These are phyloP conservation scores for Phoenoteleia sp. DNA, from an alignment of 2,888 invertebrate species.

Conservation along the genomic window DNA sequence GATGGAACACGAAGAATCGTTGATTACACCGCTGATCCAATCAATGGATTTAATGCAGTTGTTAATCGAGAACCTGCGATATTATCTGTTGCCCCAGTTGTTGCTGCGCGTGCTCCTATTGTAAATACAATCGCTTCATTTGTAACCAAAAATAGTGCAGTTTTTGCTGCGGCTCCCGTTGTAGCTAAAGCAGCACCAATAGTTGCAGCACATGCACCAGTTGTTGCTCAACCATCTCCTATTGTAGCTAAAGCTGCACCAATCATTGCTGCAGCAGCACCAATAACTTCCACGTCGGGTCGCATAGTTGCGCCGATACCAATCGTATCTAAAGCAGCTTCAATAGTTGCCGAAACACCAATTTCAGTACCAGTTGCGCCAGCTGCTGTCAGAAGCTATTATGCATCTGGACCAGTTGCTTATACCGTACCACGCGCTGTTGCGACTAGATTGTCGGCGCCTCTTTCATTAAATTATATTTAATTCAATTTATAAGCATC, in stretches of 20 bases:
- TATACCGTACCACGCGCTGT: slow-evolving; percentile 80
- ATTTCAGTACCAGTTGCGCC: slow-evolving; percentile 34
- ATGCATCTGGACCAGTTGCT: slow-evolving; percentile 78
- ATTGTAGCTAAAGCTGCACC: slow-evolving; percentile 36
- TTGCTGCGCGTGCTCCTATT: slow-evolving; percentile 30
- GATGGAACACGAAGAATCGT: slow-evolving; percentile 81
- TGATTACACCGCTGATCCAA: slow-evolving; percentile 78
- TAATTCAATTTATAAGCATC: slow-evolving; percentile 8
- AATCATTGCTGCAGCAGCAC: slow-evolving; percentile 41
- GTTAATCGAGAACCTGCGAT: slow-evolving; percentile 59
- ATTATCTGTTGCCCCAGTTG: slow-evolving; percentile 72
- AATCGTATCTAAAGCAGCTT: slow-evolving; percentile 23
- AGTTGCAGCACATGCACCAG: slow-evolving; percentile 22
- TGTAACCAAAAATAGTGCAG: slow-evolving; percentile 56
- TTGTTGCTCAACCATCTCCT: slow-evolving; percentile 32
- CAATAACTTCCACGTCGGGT: slow-evolving; percentile 38
- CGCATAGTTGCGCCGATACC: slow-evolving; percentile 22
- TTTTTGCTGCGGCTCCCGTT: neutral
- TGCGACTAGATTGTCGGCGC: slow-evolving; percentile 77
- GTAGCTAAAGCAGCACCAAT: neutral
- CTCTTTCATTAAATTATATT: slow-evolving; percentile 66
- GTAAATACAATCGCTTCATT: no score
- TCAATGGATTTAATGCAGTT: slow-evolving; percentile 74
- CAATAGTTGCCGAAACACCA: slow-evolving; percentile 34
- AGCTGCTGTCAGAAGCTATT: slow-evolving; percentile 77